Conservation (phyloP, 2,888 invertebrate genomes). For the Diploptera punctata region DNA sequence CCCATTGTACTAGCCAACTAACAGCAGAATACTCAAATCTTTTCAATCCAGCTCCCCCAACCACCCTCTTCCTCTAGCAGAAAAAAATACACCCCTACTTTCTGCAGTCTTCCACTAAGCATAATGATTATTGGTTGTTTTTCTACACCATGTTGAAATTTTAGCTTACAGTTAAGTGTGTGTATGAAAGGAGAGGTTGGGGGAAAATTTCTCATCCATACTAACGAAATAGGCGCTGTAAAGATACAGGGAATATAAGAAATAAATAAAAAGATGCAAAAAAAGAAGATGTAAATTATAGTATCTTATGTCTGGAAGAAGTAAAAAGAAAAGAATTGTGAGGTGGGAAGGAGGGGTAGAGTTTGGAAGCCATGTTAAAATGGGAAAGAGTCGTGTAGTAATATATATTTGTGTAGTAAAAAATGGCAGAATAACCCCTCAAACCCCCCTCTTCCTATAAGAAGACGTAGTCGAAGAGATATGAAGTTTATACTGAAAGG, state of each 20-base stretch:
- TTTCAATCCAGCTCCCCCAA: background rate
- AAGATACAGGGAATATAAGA: conserved; percentile 21
- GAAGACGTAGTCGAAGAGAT: conserved; percentile 14
- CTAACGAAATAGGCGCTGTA: conserved; percentile 6
- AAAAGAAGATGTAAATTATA: conserved; percentile 39
- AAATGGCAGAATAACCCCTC: conserved; percentile 11
- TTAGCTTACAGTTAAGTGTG: conserved; percentile 19
- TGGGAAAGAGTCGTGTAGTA: conserved; percentile 27
- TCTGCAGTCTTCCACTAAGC: background rate
- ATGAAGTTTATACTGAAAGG: no score
- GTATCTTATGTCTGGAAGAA: conserved; percentile 28
- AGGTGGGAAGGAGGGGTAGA: background rate
- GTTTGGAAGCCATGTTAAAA: conserved; percentile 24
- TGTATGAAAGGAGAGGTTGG: background rate
- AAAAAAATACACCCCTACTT: conserved; percentile 6
- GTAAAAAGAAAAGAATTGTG: background rate
- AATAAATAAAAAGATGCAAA: conserved; percentile 26
- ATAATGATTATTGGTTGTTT: conserved; percentile 39
- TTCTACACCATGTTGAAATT: conserved; percentile 19
- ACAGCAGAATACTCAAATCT: conserved; percentile 11
- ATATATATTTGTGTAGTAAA: conserved; percentile 31
- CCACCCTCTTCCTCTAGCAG: background rate
- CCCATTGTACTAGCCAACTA: no score
- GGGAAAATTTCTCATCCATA: background rate
- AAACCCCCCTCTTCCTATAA: background rate